A percentile compares a stretch with the other conserved stretches of the same genome.
phyloP scores from a whole-genome alignment of 1,140 invertebrate genomes.

The Pentalonia nigronervosa region DNA sequence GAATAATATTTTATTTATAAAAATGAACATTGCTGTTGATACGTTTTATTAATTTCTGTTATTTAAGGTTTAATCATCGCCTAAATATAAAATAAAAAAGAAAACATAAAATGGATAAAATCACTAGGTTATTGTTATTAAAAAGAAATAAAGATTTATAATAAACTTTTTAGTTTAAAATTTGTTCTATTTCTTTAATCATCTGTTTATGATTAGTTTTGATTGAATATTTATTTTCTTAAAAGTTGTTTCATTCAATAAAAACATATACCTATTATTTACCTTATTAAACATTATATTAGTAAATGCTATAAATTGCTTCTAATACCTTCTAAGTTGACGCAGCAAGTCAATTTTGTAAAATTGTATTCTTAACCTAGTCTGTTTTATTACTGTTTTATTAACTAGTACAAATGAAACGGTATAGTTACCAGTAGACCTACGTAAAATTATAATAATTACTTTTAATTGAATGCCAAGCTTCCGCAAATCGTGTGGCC shows the following conservation, averaged over 20 bases:
- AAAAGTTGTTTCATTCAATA: not conserved
- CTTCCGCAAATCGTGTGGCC: conserved; percentile 22
- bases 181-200: not conserved
- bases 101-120: not conserved
- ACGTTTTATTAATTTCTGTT: not conserved
- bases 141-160: not conserved
- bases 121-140: not conserved
- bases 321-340: not conserved
- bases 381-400: not conserved
- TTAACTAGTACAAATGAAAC: conserved; percentile 35
- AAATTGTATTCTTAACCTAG: conserved; percentile 22
- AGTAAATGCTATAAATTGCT: not conserved
- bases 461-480: conserved; percentile 51
- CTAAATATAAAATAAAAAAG: not conserved
- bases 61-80: not conserved
- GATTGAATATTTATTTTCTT: not conserved
- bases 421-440: not conserved
- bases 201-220: not conserved
- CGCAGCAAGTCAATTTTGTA: not conserved
- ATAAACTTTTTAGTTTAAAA: not conserved
- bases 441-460: conserved; percentile 37
- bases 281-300: not conserved
- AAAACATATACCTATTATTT: not conserved
- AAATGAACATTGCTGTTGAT: not conserved
- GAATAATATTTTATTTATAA: not conserved